Evolutionary conservation across 2,888 invertebrate genomes (phyloP).

Genomic region (Xylota sylvarum): DNA sequence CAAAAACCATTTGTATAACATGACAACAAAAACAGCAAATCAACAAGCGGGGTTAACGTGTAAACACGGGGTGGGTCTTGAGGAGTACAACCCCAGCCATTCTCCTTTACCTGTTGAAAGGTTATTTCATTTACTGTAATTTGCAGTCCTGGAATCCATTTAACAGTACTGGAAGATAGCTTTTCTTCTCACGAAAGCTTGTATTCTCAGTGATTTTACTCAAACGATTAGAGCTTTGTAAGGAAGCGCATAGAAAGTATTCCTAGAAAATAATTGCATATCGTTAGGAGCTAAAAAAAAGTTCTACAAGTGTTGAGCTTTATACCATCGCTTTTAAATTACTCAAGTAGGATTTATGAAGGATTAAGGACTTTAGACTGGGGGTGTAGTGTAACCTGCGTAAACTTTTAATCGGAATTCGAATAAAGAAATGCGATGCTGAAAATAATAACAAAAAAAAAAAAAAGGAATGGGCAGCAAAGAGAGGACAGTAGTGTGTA

Average conservation of each 20-base stretch:
- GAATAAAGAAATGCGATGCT: constrained; percentile 27
- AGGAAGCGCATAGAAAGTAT: constrained; percentile 5
- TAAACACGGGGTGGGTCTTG: not conserved
- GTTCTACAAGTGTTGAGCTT: not conserved
- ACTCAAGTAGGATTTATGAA: constrained; percentile 5
- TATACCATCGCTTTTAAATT: not conserved
- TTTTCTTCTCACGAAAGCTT: constrained; percentile 54
- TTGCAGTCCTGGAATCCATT: constrained; percentile 4
- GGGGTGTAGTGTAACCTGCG: not conserved
- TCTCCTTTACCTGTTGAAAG: constrained; percentile 61
- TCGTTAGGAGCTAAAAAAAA: constrained; percentile 9
- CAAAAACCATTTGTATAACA: constrained; percentile 32
- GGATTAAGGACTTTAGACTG: constrained; percentile 10
- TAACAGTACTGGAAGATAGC: constrained; percentile 36
- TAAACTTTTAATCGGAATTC: constrained; percentile 53
- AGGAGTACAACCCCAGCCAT: not conserved
- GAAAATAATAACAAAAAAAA: constrained; percentile 14
- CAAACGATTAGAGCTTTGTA: not conserved
- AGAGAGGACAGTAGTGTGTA: not conserved
- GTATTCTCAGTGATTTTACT: constrained; percentile 22
- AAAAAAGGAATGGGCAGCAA: not conserved
- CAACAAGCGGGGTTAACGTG: constrained; percentile 48
- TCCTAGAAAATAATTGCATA: constrained; percentile 35
- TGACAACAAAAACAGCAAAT: constrained; percentile 36
- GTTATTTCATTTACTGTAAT: not conserved